These are phyloP conservation scores for Physella acuta DNA, from an alignment of 1,140 invertebrate genomes.

Conservation along the genomic window DNA sequence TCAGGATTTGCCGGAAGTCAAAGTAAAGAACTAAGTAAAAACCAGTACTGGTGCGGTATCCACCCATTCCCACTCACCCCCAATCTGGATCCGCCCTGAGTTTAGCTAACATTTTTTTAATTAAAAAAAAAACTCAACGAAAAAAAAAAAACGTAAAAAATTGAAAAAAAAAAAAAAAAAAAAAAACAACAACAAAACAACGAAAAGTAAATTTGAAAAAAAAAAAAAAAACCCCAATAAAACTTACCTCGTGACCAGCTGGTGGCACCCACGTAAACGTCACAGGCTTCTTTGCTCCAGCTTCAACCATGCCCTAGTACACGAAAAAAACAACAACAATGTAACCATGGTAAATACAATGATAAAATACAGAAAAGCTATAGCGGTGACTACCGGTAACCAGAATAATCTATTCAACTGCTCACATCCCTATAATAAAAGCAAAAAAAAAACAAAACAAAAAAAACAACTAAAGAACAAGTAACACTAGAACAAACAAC, in stretches of 20 bases:
- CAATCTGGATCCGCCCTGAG: too few relatives aligned
- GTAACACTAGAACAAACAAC: neutral
- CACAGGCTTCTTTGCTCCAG: slow-evolving; percentile 52
- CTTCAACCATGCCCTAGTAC: slow-evolving; percentile 57
- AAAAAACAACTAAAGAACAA: neutral
- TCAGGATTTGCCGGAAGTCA: too few relatives aligned
- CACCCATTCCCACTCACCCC: too few relatives aligned
- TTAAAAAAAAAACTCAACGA: neutral
- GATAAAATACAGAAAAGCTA: neutral
- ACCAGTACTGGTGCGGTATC: too few relatives aligned
- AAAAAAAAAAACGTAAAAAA: neutral
- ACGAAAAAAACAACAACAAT: slow-evolving; percentile 7
- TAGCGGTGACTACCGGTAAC: neutral
- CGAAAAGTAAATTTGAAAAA: neutral
- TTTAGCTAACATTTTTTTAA: neutral
- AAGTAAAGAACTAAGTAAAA: too few relatives aligned
- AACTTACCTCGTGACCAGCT: slow-evolving; percentile 52
- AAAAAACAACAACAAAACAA: neutral
- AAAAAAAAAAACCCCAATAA: neutral
- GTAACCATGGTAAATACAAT: neutral
- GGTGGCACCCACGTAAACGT: slow-evolving; percentile 57
- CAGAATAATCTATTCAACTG: too few relatives aligned
- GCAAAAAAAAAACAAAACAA: neutral
- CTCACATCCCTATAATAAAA: too few relatives aligned
- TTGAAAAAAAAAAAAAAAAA: neutral